Base-by-base conservation (phyloP, 2,888 invertebrate genomes). In the Gortyna flavago region DNA sequence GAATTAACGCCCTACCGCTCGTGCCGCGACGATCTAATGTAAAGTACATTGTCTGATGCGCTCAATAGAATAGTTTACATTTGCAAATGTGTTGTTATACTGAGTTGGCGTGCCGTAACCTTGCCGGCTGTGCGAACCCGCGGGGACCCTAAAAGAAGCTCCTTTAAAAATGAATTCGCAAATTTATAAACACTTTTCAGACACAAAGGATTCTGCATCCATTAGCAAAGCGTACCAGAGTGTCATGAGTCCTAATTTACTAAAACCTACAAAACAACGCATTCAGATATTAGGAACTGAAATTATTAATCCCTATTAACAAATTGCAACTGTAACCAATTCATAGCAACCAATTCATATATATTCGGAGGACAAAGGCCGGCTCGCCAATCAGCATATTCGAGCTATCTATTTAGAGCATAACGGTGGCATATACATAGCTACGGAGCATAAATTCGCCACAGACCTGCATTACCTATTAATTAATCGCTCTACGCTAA, bases 401-500 rank as follows among this genome's bases (percentile, higher is more conserved):
- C 85, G 73, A 87, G 85, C 83, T 84, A 84, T 87, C 87, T 85
- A 81, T 84, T 83, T 78, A 86, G 80, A 80, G 77, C 84, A 81
- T 77, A 80, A 77, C 81, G 70, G 66, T 70, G 65, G 69, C 61
- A 65, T 81, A 85, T 85, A 89, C 83, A 85, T 84, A 88, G 84
- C 78, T 87, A 87, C 85, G 80, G 35, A 77, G 85, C 89, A 90
- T 91, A 90, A 92, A 92, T 92, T 92, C 87, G 91, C 90, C 89
- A 91, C 91, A 92, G 90, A 91, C 91, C 88, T 90, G 90, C 90
- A 94, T 93, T 94, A 93, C 93, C 95, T 93, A 95, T 95, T 95
- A 95, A 96, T 96, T 96, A 95, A 96, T 95, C 92, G 95, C 89
- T 93, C 89, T 90, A 93, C 93, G 95, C 95, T 95, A 96, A 96